A percentile compares a stretch with the other conserved stretches of the same genome.
Evolutionary conservation across 2,797 vertebrate species (phyloP).

Genomic region (Erethizon dorsatum): DNA sequence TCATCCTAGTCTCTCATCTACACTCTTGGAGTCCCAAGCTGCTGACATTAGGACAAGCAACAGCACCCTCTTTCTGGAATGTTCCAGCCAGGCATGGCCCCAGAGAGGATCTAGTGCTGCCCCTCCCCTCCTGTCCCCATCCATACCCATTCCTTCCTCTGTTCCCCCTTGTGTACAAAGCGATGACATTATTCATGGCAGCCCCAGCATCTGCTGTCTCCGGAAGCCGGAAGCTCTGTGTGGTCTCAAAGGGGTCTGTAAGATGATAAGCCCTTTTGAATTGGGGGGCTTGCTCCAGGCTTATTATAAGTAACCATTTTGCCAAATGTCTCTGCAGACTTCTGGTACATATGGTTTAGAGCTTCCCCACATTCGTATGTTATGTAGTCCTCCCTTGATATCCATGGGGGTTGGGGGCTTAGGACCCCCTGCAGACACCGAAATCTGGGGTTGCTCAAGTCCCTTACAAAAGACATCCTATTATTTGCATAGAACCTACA

Average conservation of each 20-base stretch:
- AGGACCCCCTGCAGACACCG: background rate
- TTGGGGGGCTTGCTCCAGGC: background rate
- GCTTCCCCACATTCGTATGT: background rate
- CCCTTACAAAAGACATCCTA: background rate
- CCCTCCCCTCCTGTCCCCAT: background rate
- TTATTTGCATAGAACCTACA: background rate
- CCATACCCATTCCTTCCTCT: background rate
- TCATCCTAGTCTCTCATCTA: too few species aligned
- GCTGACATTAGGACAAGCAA: background rate
- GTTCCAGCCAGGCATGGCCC: background rate
- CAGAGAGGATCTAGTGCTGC: background rate
- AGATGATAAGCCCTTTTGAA: slow-evolving; percentile 36
- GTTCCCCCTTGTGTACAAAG: background rate
- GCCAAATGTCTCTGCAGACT: slow-evolving; percentile 27
- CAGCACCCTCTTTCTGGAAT: background rate
- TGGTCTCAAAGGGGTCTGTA: background rate
- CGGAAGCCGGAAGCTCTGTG: background rate
- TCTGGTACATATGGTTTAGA: background rate
- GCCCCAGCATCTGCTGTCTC: slow-evolving; percentile 39
- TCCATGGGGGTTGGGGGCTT: background rate
- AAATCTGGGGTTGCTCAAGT: background rate
- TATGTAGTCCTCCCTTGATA: background rate
- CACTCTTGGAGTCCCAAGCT: background rate
- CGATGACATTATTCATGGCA: slow-evolving; percentile 41
- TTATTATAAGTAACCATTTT: slow-evolving; percentile 41